Conservation (phyloP, 2,888 invertebrate species). For the Sepiola atlantica region DNA sequence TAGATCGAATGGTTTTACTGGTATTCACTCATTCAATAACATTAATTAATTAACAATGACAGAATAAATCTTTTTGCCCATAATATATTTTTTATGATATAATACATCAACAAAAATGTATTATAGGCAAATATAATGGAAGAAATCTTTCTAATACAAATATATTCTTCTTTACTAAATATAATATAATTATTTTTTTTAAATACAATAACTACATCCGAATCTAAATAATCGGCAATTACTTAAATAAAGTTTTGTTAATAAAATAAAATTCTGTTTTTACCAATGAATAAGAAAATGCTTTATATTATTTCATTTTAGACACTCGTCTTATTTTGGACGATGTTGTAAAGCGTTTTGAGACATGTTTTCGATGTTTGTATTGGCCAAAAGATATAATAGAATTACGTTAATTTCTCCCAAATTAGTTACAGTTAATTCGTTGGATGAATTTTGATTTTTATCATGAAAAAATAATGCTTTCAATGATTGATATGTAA, state of each 20-base stretch:
- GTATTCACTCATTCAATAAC: too few species aligned
- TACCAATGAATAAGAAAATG: background rate
- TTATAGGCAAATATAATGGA: too few species aligned
- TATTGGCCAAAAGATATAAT: background rate
- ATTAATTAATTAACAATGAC: too few species aligned
- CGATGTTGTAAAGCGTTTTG: background rate
- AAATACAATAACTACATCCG: background rate
- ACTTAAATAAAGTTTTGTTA: background rate
- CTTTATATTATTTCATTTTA: background rate
- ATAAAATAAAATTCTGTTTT: background rate
- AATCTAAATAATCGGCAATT: background rate
- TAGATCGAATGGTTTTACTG: too few species aligned
- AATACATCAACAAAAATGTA: too few species aligned
- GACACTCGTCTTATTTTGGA: background rate
- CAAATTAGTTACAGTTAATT: background rate
- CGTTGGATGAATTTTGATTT: background rate
- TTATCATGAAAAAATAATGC: background rate
- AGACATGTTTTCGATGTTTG: background rate
- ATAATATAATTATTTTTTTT: too few species aligned
- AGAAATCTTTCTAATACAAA: too few species aligned
- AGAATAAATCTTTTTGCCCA: too few species aligned
- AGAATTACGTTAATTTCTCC: background rate
- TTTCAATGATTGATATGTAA: background rate
- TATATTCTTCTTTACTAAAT: too few species aligned
- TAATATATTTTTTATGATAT: too few species aligned